phyloP scores from a whole-genome alignment of 53 echinoderm and acorn worm genomes.

The Paelopatides confundens region DNA sequence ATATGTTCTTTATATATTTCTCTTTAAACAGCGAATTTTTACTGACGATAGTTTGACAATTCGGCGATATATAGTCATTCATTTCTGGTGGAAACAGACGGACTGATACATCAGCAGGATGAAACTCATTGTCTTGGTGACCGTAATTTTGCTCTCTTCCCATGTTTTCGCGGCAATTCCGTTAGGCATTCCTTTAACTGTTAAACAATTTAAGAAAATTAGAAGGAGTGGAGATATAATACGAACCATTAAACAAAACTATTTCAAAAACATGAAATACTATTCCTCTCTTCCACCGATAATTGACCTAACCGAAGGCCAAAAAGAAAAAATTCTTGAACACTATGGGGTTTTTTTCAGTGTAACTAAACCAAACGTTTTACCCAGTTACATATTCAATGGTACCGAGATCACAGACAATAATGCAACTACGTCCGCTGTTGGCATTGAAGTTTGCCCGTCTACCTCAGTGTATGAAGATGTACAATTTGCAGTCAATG shows the following conservation, averaged over 20 bases:
- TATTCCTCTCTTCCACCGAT: conserved; percentile 19
- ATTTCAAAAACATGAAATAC: not conserved
- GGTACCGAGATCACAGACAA: not conserved
- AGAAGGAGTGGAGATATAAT: not conserved
- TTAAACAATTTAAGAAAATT: not conserved
- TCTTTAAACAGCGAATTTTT: no score
- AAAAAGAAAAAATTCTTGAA: not conserved
- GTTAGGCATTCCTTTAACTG: not conserved
- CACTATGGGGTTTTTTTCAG: conserved; percentile 3
- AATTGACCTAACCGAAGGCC: not conserved
- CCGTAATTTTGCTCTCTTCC: not conserved
- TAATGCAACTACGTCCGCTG: not conserved
- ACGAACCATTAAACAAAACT: not conserved
- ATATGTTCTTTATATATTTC: no score
- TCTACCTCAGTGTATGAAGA: not conserved
- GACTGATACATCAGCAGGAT: not conserved
- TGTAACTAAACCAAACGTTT: not conserved
- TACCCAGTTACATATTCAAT: not conserved
- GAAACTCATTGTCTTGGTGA: not conserved
- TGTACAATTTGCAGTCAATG: not conserved
- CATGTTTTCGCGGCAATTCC: not conserved
- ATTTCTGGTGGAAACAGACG: no score
- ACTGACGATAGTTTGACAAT: no score
- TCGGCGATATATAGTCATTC: no score
- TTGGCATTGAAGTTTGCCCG: not conserved